These are phyloP conservation scores for Poecilus cupreus DNA, from an alignment of 2,888 invertebrate species.

Conservation along the genomic window DNA sequence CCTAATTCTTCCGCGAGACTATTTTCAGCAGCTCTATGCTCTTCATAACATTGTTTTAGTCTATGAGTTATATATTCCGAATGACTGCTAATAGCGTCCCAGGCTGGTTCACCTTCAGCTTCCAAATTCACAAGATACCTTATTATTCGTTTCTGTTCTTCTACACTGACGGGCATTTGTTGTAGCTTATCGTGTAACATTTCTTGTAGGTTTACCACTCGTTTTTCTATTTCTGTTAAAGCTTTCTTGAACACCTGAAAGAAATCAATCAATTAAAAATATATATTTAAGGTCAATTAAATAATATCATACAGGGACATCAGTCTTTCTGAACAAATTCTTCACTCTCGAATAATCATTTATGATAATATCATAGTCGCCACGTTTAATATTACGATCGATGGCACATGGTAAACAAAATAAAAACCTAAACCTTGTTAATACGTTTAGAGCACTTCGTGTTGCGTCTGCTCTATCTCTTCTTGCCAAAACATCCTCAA, in stretches of 20 bases:
- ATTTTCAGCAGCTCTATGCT: constrained; percentile 75
- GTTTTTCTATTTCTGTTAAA: constrained; percentile 91
- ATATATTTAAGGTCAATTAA: constrained; percentile 43
- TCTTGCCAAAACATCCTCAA: constrained; percentile 92
- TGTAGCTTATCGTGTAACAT: constrained; percentile 89
- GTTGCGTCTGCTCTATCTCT: constrained; percentile 98
- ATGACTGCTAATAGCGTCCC: constrained; percentile 93
- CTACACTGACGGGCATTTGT: constrained; percentile 93
- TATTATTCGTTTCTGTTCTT: constrained; percentile 96
- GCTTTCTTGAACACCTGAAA: constrained; percentile 88
- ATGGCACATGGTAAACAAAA: constrained; percentile 97
- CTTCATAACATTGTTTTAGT: constrained; percentile 79
- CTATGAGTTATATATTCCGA: constrained; percentile 85
- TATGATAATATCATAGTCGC: constrained; percentile 97
- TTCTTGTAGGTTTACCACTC: constrained; percentile 87
- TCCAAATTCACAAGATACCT: constrained; percentile 87
- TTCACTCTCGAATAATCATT: constrained; percentile 98
- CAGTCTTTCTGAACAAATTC: constrained; percentile 95
- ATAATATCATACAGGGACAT: constrained; percentile 80
- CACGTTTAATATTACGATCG: constrained; percentile 93
- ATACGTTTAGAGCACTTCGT: constrained; percentile 92
- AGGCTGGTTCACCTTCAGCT: constrained; percentile 92
- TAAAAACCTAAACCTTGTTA: constrained; percentile 95
- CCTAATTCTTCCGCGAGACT: constrained; percentile 65
- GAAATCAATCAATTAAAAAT: neutral